Percentiles rank a stretch among this genome's conserved stretches.
Conservation (phyloP, 2,797 vertebrate species). For the Eulemur coronatus region DNA sequence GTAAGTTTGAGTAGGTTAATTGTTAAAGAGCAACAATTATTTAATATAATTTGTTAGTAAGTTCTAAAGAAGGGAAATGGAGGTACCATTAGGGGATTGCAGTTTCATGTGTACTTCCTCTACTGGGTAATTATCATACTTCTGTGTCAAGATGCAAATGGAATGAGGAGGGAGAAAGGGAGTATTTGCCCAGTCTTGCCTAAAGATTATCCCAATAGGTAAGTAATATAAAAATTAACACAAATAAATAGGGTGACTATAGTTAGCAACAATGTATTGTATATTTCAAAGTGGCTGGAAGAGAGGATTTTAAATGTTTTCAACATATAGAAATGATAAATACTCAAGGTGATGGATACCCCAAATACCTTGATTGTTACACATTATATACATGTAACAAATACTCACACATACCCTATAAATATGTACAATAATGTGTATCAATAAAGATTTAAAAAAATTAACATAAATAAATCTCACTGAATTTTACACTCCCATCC, state of each 20-base stretch:
- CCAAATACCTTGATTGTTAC: no score
- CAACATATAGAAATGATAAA: no score
- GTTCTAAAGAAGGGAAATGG: background rate
- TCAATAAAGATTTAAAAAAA: background rate
- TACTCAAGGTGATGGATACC: no score
- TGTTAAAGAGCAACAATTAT: background rate
- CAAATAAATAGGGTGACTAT: no score
- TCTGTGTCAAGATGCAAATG: background rate
- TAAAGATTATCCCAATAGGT: background rate
- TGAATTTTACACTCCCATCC: background rate
- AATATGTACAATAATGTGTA: no score
- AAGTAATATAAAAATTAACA: background rate
- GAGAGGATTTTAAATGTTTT: no score
- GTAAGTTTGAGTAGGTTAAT: background rate
- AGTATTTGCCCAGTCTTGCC: background rate
- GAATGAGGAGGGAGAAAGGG: background rate
- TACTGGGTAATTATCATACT: background rate
- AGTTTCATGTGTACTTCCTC: background rate
- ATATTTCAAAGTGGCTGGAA: no score
- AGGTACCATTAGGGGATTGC: background rate
- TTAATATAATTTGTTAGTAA: background rate
- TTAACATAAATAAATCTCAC: background rate
- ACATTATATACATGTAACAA: no score
- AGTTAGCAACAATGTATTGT: no score
- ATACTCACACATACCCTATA: no score